Evolutionary conservation across 2,888 invertebrate species (phyloP), one percentile per base, ranked within the genome.

Genomic region (Enchytraeus crypticus): DNA sequence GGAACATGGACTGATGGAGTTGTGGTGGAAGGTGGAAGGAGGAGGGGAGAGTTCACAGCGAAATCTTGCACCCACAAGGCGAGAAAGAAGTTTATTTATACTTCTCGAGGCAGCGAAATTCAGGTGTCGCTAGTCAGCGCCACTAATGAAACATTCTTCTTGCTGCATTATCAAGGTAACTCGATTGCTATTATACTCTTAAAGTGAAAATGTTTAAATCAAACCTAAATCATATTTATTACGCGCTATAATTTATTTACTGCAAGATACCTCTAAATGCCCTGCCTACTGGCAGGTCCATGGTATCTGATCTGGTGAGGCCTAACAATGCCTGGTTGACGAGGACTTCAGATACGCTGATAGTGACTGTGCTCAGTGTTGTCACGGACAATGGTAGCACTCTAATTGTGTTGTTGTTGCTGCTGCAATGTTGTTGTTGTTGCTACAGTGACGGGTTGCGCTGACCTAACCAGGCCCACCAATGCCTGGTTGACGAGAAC

Each of bases 361-460:
- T 60, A 5, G 51, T 62, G 26, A 27, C 56, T 3, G n/a, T n/a
- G n/a, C n/a, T n/a, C n/a, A n/a, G n/a, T n/a, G n/a, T n/a, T n/a
- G n/a, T n/a, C n/a, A n/a, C n/a, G n/a, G n/a, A n/a, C n/a, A n/a
- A n/a, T n/a, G n/a, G n/a, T n/a, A n/a, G n/a, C n/a, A n/a, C n/a
- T n/a, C n/a, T n/a, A n/a, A n/a, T n/a, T n/a, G n/a, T n/a, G n/a
- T n/a, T n/a, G n/a, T n/a, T n/a, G n/a, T n/a, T n/a, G n/a, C n/a
- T n/a, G n/a, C n/a, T n/a, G n/a, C n/a, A n/a, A n/a, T n/a, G n/a
- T n/a, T n/a, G n/a, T n/a, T n/a, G n/a, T n/a, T n/a, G n/a, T n/a
- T n/a, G n/a, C 29, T 32, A 5, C 30, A 62, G 62, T 53, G n/a
- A 45, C 43, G 4, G 62, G 62, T 23, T 62, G 62, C 33, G 45